phyloP scores from a whole-genome alignment of 2,113 vertebrate genomes.

The Elephas maximus region DNA sequence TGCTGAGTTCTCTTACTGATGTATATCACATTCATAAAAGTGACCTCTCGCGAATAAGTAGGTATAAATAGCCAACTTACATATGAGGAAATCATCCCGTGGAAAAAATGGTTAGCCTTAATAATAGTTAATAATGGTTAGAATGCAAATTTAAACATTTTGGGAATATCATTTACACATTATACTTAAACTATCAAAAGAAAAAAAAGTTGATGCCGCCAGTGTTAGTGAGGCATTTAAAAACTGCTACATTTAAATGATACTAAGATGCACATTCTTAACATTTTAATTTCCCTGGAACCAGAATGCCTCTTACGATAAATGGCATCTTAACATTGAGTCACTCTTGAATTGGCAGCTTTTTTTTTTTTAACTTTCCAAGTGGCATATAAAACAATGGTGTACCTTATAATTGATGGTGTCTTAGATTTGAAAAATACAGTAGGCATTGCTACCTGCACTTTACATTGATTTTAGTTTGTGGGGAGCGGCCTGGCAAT shows the following conservation, averaged over 20 bases:
- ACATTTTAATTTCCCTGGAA: constrained; percentile 19
- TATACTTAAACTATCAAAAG: constrained; percentile 3
- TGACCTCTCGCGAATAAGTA: not conserved
- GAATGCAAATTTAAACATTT: constrained; percentile 34
- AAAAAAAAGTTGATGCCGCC: constrained; percentile 13
- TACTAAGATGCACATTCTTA: not conserved
- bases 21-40: not conserved
- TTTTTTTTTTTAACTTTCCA: not conserved
- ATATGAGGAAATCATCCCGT: not conserved
- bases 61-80: not conserved
- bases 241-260: constrained; percentile 52
- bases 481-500: not conserved
- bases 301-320: constrained; percentile 1
- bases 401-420: not conserved
- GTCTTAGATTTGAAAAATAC: not conserved
- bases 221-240: not conserved
- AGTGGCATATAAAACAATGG: not conserved
- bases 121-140: not conserved
- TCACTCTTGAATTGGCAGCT: constrained; percentile 1
- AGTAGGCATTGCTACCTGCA: not conserved
- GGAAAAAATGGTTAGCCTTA: not conserved
- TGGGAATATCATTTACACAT: not conserved
- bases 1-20: constrained; percentile 26
- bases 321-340: not conserved
- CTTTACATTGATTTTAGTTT: constrained; percentile 42